Base-by-base conservation (phyloP, 2,888 invertebrate genomes). In the Tenthredo distinguenda region DNA sequence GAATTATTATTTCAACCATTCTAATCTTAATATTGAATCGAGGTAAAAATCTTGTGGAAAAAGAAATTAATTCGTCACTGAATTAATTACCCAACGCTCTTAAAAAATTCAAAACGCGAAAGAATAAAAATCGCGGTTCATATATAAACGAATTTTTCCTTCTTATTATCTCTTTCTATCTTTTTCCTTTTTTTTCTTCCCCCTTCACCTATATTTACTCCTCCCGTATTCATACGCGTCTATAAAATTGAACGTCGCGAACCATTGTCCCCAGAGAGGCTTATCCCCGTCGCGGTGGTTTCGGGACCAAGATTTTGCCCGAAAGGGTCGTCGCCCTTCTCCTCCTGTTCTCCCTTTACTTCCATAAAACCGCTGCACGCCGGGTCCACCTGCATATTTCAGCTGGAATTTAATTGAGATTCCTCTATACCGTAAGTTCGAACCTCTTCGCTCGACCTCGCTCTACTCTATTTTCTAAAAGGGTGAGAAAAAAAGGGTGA, bases 1-100 rank as follows among this genome's bases (percentile, higher is more conserved):
- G 90, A 91, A 91, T 91, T 91, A 91, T 91, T 91, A 91, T 91
- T 91, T 91, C 90, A 91, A 91, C 88, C 89, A 43, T 74, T 43
- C n/a, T 21, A 12, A 74, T 43, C 68, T 62, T 26, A n/a, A 55
- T 26, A 62, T 62, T 12, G 62, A 62, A 62, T 12, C 62, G 62
- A 62, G 21, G 21, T 21, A 71, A 72, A 72, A 21, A 43, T 34
- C 34, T 81, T 18, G 15, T 18, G 18, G 12, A 12, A 47, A 47
- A 47, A 50, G 5, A 9, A 10, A 62, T 55, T 21, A 62, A 62
- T 26, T 62, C 21, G n/a, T 62, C 18, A 1, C 18, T 18, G 50
- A 50, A 50, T 50, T 50, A 50, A 50, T 50, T 4, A 50, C 5
- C 43, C 12, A 47, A 47, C 2, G 12, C 43, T 10, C 0, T 47